Base-by-base conservation (phyloP, 2,888 invertebrate genomes). In the Amblyjoppa fuscipennis region DNA sequence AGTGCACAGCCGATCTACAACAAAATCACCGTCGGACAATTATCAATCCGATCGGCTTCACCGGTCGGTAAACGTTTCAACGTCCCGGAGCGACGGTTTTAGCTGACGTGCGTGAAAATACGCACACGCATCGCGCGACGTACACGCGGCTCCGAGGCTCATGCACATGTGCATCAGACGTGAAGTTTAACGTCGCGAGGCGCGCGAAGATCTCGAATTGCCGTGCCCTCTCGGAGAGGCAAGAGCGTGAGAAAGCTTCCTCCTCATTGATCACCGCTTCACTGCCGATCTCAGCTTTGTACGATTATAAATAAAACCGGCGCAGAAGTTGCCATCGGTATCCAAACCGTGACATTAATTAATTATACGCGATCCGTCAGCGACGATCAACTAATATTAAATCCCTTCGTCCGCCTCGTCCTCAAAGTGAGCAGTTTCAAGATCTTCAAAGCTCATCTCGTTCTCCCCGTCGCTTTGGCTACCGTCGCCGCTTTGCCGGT, bases 271-370 rank as follows among this genome's bases (percentile, higher is more conserved):
- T 59, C 59, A 13, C 59, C 59, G 28, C 59, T 25, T 25, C 34
- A 41, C 31, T n/a, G 25, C 56, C 81, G 68, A 76, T 76, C 59
- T 51, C 20, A 9, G n/a, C 74, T 49, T 75, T 69, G 49, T 25
- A 41, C 11, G 41, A 11, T 28, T 20, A 61, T 49, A 56, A 74
- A 74, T 59, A 56, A 81, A 80, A 81, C 56, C 66, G 51, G 70
- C 69, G 28, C 25, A 87, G 82, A 82, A 80, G 84, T 81, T 83
- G 80, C 59, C 76, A 76, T 83, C 83, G 77, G 70, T 77, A 25
- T 75, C 82, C 73, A 82, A 82, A 81, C 81, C 81, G 31, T 49
- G 49, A 64, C 68, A 56, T 45, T 49, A 28, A 66, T 78, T 74
- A 79, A 79, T 79, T 51, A 73, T 3, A 9, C 28, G 16, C 59